These are phyloP conservation scores for Buathra laborator DNA, from an alignment of 2,888 invertebrate genomes.

Conservation along the genomic window DNA sequence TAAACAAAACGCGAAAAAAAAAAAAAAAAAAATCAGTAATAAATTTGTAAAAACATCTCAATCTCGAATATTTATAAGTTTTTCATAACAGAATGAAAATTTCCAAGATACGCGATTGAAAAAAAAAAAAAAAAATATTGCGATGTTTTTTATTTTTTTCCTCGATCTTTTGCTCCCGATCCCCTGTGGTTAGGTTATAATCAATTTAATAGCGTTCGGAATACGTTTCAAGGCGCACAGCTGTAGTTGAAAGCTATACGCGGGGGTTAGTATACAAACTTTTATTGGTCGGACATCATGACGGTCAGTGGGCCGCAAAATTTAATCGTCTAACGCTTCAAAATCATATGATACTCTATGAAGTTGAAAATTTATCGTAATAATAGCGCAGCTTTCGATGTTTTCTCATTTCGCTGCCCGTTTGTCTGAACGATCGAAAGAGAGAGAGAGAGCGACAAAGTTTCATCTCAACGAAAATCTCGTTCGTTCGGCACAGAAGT, in stretches of 20 bases:
- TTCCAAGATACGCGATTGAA: no score
- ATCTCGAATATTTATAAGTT: no score
- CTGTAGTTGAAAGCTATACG: background rate
- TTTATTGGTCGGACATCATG: background rate
- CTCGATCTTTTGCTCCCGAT: background rate
- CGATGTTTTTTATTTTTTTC: background rate
- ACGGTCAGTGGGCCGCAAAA: background rate
- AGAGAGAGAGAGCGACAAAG: background rate
- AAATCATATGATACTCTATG: background rate
- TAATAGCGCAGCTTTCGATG: background rate
- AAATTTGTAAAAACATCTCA: no score
- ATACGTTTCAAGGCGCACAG: background rate
- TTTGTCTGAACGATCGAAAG: no score
- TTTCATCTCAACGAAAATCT: background rate
- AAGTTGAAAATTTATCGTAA: background rate
- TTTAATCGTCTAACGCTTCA: background rate
- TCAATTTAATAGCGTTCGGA: background rate
- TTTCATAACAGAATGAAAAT: no score
- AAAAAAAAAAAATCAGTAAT: background rate
- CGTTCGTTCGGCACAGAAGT: background rate
- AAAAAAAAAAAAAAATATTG: no score
- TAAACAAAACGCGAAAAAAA: no score
- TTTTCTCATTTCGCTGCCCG: background rate
- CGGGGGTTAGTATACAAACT: background rate
- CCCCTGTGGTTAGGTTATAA: background rate